Evolutionary conservation across 2,113 vertebrate genomes (phyloP).

Genomic region (Heliornis fulica): DNA sequence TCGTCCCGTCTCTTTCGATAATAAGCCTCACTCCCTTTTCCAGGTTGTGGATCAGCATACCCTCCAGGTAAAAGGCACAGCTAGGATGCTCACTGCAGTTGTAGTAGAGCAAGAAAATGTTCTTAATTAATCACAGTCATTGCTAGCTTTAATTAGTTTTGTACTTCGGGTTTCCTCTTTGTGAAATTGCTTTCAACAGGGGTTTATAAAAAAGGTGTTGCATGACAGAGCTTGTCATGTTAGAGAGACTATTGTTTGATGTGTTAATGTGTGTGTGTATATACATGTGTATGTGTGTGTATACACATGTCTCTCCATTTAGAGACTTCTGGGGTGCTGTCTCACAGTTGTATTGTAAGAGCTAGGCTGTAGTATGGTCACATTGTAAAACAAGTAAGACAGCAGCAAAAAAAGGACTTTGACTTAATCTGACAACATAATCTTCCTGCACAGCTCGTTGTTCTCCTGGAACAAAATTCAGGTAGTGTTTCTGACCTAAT

Average conservation of each 20-base stretch:
- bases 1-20: slow-evolving; percentile 93
- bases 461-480: neutral
- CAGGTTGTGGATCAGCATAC: slow-evolving; percentile 95
- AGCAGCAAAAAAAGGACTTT: neutral
- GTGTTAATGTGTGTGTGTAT: neutral
- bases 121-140: neutral
- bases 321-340: neutral
- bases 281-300: too few relatives aligned
- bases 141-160: neutral
- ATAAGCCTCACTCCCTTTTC: slow-evolving; percentile 95
- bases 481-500: neutral
- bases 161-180: neutral
- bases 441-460: neutral
- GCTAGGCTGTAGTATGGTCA: neutral
- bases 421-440: neutral
- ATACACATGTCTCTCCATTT: fast-evolving
- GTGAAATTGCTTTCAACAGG: neutral
- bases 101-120: neutral
- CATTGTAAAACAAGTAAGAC: neutral
- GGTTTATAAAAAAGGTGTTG: neutral
- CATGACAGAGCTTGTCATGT: neutral
- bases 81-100: neutral
- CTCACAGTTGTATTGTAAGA: neutral
- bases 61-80: slow-evolving; percentile 84
- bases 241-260: neutral